Conservation (phyloP, 2,888 invertebrate species). For the Autographa pulchrina region DNA sequence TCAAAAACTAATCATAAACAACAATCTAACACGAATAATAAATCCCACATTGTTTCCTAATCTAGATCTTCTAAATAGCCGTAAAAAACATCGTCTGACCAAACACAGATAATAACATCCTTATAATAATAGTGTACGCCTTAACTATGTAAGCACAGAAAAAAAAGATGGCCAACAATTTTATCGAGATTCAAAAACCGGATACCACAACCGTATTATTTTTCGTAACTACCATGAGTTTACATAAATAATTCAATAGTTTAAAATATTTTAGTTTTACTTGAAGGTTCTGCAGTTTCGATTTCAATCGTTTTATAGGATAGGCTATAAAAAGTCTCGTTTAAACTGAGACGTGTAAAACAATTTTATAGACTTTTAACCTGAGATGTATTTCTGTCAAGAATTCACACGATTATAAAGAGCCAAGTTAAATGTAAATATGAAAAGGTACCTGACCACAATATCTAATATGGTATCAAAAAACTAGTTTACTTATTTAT, state of each 20-base stretch:
- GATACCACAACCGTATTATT: conserved; percentile 68
- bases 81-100: conserved; percentile 39
- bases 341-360: neutral
- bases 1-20: conserved; percentile 16
- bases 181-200: conserved; percentile 68
- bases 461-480: too few relatives aligned
- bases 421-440: neutral
- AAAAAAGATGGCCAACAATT: conserved; percentile 58
- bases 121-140: conserved; percentile 55
- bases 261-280: neutral
- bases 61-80: conserved; percentile 42
- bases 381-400: neutral
- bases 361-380: neutral
- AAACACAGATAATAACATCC: conserved; percentile 46
- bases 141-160: conserved; percentile 52
- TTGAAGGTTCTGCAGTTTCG: conserved; percentile 26
- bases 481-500: too few relatives aligned
- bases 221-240: conserved; percentile 68
- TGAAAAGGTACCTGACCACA: too few relatives aligned
- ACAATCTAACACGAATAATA: conserved; percentile 30
- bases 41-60: conserved; percentile 47
- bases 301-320: neutral
- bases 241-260: conserved; percentile 72
- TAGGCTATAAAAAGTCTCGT: neutral
- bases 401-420: neutral